Conservation (phyloP, 2,113 vertebrate genomes). For the Phaetusa simplex region DNA sequence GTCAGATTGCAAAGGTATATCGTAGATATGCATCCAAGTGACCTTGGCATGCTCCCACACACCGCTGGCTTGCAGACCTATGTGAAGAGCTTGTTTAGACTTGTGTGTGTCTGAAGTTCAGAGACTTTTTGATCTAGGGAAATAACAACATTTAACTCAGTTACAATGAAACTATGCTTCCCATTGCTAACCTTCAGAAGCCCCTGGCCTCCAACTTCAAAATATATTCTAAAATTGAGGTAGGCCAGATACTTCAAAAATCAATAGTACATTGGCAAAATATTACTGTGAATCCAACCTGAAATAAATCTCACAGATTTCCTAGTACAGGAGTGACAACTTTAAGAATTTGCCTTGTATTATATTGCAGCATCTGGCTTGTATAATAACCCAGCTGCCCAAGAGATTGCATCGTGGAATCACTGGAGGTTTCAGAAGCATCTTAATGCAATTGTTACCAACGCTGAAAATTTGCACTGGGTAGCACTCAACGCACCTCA, state of each 20-base stretch:
- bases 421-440: neutral
- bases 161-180: neutral
- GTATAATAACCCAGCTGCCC: neutral
- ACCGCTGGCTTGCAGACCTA: neutral
- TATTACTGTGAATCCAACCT: neutral
- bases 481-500: fast-evolving
- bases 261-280: neutral
- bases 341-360: neutral
- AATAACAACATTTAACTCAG: neutral
- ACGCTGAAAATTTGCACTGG: neutral
- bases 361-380: neutral
- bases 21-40: neutral
- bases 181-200: neutral
- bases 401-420: neutral
- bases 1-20: neutral
- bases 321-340: neutral
- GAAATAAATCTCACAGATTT: neutral
- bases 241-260: neutral
- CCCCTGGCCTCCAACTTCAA: neutral
- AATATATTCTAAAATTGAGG: neutral
- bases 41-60: neutral
- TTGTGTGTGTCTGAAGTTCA: neutral
- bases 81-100: neutral
- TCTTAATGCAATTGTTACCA: neutral
- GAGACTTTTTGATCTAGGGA: neutral